Conservation (phyloP, 1,140 invertebrate genomes). For the Neodiprion lecontei region DNA sequence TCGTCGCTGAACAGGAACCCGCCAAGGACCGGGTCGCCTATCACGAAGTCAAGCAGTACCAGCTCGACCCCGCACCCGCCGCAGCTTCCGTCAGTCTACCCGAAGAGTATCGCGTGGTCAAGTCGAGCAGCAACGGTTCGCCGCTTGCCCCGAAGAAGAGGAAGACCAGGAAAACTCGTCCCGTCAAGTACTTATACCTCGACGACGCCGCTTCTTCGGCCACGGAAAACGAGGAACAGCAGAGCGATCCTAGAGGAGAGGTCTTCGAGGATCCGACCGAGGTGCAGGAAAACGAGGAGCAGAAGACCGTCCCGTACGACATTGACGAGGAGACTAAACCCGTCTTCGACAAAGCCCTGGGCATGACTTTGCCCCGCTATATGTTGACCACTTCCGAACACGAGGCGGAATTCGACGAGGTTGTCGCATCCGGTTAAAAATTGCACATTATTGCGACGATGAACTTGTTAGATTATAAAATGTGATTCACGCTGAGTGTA, state of each 20-base stretch:
- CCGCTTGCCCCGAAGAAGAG: neutral
- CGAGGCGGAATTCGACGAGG: conserved; percentile 71
- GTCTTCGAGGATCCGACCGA: conserved; percentile 27
- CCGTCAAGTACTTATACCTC: neutral
- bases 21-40: conserved; percentile 13
- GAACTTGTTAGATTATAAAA: too few species aligned
- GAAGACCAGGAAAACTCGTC: neutral
- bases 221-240: conserved; percentile 23
- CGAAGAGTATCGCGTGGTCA: too few species aligned
- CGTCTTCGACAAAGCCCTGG: conserved; percentile 68
- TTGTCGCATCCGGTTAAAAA: conserved; percentile 34
- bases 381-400: conserved; percentile 73
- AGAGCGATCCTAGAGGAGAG: conserved; percentile 16
- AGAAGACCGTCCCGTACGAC: conserved; percentile 51
- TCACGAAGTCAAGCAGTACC: conserved; percentile 23
- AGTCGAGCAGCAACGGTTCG: neutral
- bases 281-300: conserved; percentile 21
- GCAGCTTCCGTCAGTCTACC: neutral
- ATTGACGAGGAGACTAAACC: conserved; percentile 68
- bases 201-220: conserved; percentile 34
- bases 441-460: too few species aligned
- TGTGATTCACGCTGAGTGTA: too few species aligned
- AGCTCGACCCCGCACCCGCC: neutral
- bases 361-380: conserved; percentile 70
- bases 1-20: conserved; percentile 63